Base-by-base conservation (phyloP, 2,888 invertebrate species). In the Eupithecia centaureata region DNA sequence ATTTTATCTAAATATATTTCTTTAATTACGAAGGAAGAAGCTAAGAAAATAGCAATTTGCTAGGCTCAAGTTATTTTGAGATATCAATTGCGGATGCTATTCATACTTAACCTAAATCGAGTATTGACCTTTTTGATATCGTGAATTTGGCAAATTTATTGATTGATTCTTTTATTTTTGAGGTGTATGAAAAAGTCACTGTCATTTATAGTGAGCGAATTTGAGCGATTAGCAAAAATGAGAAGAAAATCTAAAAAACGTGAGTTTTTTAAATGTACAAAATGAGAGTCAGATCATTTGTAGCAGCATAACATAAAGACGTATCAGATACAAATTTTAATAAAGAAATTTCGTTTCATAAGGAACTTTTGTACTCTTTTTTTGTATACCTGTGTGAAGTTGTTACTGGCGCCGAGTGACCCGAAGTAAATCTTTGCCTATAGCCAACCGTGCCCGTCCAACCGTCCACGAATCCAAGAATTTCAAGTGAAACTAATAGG, bases 101-200 rank as follows among this genome's bases (percentile, higher is more conserved):
- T 56, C 59, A 47, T 70, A 64, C 64, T 28, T 18, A 18, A 15
- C 10, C 18, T n/a, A 18, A 18, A 56, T 8, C 18, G 18, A 32
- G 7, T 30, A 56, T 70, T 65, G 63, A 65, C 68, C 71, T 71
- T 54, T 61, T 67, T 69, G 59, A 58, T 66, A 42, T 56, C 22
- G 38, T 57, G 54, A 57, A 32, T 56, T 56, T 56, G 18, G 32
- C 18, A 30, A n/a, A 32, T 22, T 7, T 8, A 56, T 18, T 57
- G 30, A 57, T 61, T 12, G 30, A 10, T 52, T 52, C 1, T 13
- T 61, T 15, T 59, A 30, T 54, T 52, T 25, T 52, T 25, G 8
- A 18, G 42, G 42, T 47, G 10, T 12, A 47, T 47, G 18, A 1
- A 33, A 58, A 58, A 66, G 67, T 73, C 70, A 75, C 30, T 72